These are phyloP conservation scores for Calosoma granatense DNA, from an alignment of 1,140 invertebrate species.

Conservation along the genomic window DNA sequence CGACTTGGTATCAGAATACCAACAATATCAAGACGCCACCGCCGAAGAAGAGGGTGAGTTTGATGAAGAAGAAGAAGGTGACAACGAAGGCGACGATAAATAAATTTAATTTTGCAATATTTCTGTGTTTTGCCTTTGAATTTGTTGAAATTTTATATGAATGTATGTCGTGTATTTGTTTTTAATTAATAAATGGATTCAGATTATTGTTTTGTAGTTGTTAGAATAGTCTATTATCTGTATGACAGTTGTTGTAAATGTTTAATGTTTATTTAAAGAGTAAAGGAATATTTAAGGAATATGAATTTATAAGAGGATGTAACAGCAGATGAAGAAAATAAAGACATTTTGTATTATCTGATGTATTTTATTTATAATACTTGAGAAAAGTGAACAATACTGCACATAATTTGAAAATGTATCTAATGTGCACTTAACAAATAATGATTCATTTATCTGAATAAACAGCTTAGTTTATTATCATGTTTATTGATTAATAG, in stretches of 20 bases:
- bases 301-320: no score
- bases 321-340: not conserved
- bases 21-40: conserved; percentile 84
- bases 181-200: no score
- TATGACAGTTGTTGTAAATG: no score
- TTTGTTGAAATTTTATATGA: no score
- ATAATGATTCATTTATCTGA: conserved; percentile 3
- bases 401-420: conserved; percentile 2
- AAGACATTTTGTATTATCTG: not conserved
- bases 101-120: conserved; percentile 21
- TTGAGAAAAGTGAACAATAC: conserved; percentile 9
- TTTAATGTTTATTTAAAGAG: no score
- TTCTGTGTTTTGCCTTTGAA: conserved; percentile 24
- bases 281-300: no score
- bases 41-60: conserved; percentile 71
- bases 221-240: no score
- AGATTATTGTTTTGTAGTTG: no score
- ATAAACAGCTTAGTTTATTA: conserved; percentile 8
- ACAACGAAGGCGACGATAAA: conserved; percentile 43
- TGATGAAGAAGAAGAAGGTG: conserved; percentile 62
- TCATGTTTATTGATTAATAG: conserved; percentile 3
- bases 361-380: conserved; percentile 9
- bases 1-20: conserved; percentile 81
- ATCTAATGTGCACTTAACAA: conserved; percentile 9
- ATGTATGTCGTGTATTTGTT: no score